Percentiles rank a stretch among this genome's conserved stretches.
Evolutionary conservation across 2,113 vertebrate species (phyloP).

Genomic region (Oryzias celebensis): DNA sequence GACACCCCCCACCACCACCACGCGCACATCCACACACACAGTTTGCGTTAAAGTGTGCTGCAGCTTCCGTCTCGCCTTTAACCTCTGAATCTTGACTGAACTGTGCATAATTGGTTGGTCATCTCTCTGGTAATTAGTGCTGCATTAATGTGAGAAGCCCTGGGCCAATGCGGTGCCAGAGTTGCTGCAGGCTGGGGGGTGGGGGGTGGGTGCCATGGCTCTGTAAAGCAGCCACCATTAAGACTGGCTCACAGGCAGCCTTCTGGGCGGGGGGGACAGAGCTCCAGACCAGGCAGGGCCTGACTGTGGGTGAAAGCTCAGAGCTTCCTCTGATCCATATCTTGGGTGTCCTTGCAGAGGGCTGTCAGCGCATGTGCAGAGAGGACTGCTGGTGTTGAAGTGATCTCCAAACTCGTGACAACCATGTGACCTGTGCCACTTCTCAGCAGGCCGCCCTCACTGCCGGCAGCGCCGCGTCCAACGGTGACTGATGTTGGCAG

Average conservation of each 20-base stretch:
- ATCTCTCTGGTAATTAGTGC: conserved; percentile 77
- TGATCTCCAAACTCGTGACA: conserved; percentile 46
- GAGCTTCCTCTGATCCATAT: conserved; percentile 44
- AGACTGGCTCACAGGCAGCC: conserved; percentile 54
- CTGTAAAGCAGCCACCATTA: conserved; percentile 59
- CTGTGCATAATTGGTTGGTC: conserved; percentile 78
- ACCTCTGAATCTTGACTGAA: conserved; percentile 72
- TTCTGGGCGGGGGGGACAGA: conserved; percentile 53
- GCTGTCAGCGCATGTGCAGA: conserved; percentile 1
- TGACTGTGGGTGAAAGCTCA: conserved; percentile 16
- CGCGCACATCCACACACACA: background rate
- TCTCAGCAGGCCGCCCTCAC: conserved; percentile 53
- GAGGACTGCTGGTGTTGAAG: conserved; percentile 8
- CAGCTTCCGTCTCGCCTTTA: conserved; percentile 58
- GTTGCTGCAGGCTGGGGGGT: conserved; percentile 28
- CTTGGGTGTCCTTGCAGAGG: conserved; percentile 53
- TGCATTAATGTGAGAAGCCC: conserved; percentile 67
- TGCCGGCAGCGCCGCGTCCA: conserved; percentile 39
- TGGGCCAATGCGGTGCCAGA: conserved; percentile 51
- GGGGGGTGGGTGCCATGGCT: conserved; percentile 49
- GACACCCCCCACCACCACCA: background rate
- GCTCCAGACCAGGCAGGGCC: conserved; percentile 37
- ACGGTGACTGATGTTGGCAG: conserved; percentile 72
- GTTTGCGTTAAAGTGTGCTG: conserved; percentile 36
- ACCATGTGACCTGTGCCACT: conserved; percentile 51